Evolutionary conservation across 1,140 invertebrate genomes (phyloP), one percentile per base, ranked within the genome.

Genomic region (Drosophila subpulchrella): DNA sequence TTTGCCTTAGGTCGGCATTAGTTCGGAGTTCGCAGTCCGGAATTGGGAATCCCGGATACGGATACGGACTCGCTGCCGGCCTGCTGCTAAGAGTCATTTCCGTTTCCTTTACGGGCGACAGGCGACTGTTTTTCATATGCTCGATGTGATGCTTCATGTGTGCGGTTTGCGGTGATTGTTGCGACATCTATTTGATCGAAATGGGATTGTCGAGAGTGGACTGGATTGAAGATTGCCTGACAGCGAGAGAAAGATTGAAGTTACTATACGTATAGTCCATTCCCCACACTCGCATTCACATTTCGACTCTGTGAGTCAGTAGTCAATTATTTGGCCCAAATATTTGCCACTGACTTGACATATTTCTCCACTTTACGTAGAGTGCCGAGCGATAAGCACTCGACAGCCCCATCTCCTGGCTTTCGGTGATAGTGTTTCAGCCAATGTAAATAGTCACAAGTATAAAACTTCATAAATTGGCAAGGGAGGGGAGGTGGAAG

Each of bases 1-100:
- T 89, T 89, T 89, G 77, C 85, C 84, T 89, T 89, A 89, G 84
- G 84, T 89, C 85, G 81, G 84, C 84, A 89, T 89, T 89, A 89
- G 83, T 88, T 65, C 58, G 36, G 17, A 50, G 38, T 66, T 60
- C 47, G 57, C 44, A 48, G 57, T 46, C 65, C 66, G 61, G 41
- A 58, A 42, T 75, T 67, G 56, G 47, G 54, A 44, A 63, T 53
- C 56, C 63, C 58, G 71, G 60, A 68, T 71, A 57, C 58, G 71
- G 60, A 68, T 72, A 57, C 58, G 66, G 34, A 56, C 11, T 46
- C 60, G 39, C 51, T 56, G 17, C 48, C 41, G 66, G 47, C 67
- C 80, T 84, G 84, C 68, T 84, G 48, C 77, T 77, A 89, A 84
- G 73, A 89, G 85, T 88, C 84, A 83, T 88, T 88, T 88, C 84